Base-by-base conservation (phyloP, 2,113 vertebrate genomes). In the Lates calcarifer region DNA sequence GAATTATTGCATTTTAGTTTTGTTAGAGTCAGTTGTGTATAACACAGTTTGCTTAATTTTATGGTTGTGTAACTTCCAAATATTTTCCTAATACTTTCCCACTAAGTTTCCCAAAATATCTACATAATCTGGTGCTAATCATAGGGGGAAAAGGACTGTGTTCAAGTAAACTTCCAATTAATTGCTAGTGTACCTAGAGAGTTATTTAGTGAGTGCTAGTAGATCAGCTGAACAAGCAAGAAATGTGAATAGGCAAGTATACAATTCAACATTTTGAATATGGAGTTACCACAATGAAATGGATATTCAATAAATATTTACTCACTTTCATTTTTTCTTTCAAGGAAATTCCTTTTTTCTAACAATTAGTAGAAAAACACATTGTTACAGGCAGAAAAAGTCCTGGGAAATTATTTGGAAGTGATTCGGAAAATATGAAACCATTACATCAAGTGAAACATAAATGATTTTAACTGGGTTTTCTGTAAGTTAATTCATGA, bases 41-140 rank as follows among this genome's bases (percentile, higher is more conserved):
- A 71, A 56, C 35, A 45, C 20, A 1, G 43, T 26, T 29, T 10
- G 4, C 5, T 53, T 41, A 20, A 29, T 15, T 69, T 69, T n/a
- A 39, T 24, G 20, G 9, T 17, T 24, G 14, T 6, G 1, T 72
- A 28, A 47, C 28, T 20, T 13, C 8, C 17, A 53, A 18, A 43
- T 9, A 4, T 29, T 61, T 20, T 47, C 15, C 1, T 24, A 11
- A 51, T n/a, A 51, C 7, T 51, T 51, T n/a, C 22, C 7, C 9
- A 9, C 11, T 15, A 22, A 49, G 15, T 24, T 71, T 65, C 33
- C 41, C 26, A 31, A 82, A 64, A 31, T 20, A 65, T 41, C 2
- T 29, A 26, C 45, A 43, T 61, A 72, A 83, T 55, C 61, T 67
- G n/a, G 74, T 61, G 28, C 14, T 29, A 55, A 55, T 39, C 51